Percentiles rank a stretch among this genome's conserved stretches.
Conservation (phyloP, 2,113 vertebrate species). For the Leucosticte australis region DNA sequence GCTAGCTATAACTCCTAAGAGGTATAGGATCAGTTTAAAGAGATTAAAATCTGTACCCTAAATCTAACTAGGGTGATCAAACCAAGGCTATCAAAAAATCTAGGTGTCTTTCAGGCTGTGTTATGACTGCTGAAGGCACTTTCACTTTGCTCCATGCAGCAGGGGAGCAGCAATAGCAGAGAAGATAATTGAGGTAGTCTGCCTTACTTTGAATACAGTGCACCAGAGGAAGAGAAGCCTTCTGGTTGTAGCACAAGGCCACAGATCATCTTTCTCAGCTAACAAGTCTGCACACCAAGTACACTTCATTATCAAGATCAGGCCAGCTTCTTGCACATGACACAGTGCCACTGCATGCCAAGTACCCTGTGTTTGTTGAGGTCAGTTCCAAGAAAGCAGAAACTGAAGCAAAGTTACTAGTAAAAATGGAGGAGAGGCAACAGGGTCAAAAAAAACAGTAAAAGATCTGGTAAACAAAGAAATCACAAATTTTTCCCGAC, state of each 20-base stretch:
- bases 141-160: background rate
- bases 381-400: background rate
- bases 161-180: background rate
- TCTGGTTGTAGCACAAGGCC: rapidly evolving
- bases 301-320: background rate
- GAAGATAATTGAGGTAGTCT: background rate
- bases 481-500: background rate
- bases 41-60: background rate
- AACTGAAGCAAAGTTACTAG: background rate
- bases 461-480: background rate
- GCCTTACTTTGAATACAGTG: background rate
- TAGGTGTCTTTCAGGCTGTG: background rate
- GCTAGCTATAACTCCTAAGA: background rate
- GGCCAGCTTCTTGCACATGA: background rate
- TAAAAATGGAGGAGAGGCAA: background rate
- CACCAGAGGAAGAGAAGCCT: background rate
- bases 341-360: background rate
- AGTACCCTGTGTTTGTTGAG: background rate
- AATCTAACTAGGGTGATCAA: background rate
- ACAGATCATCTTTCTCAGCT: background rate
- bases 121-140: background rate
- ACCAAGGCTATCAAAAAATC: background rate
- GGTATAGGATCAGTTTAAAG: background rate
- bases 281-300: background rate
- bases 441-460: background rate